A percentile compares a stretch with the other conserved stretches of the same genome.
These are phyloP conservation scores for Turnix velox DNA, from an alignment of 2,113 vertebrate species.

Conservation along the genomic window DNA sequence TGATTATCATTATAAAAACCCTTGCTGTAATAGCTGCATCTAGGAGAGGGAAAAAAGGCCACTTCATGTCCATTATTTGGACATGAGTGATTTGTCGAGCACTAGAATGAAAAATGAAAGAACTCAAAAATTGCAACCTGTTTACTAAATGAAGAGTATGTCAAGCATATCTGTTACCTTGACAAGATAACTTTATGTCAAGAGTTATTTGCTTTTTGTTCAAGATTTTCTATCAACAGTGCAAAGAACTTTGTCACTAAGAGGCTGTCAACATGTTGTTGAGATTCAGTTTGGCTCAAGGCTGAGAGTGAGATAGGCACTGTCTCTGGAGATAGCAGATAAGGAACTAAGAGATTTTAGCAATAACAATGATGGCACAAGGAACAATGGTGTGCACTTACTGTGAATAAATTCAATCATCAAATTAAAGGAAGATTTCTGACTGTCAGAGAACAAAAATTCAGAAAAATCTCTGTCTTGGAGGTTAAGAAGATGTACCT, in stretches of 20 bases:
- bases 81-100: neutral
- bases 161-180: neutral
- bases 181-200: neutral
- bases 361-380: neutral
- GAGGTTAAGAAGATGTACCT: neutral
- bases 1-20: neutral
- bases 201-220: neutral
- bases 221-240: neutral
- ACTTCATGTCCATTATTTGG: fast-evolving
- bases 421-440: neutral
- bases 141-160: neutral
- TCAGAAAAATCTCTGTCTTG: neutral
- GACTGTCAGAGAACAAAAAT: neutral
- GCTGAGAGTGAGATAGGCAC: neutral
- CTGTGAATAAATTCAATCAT: neutral
- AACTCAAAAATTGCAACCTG: neutral
- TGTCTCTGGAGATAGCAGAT: neutral
- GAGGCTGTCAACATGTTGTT: neutral
- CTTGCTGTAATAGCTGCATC: neutral
- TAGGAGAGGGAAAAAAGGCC: neutral
- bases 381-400: neutral
- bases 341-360: neutral
- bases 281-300: neutral
- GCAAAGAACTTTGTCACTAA: neutral
- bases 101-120: neutral